Evolutionary conservation across 2,113 vertebrate genomes (phyloP).

Genomic region (Okapia johnstoni): DNA sequence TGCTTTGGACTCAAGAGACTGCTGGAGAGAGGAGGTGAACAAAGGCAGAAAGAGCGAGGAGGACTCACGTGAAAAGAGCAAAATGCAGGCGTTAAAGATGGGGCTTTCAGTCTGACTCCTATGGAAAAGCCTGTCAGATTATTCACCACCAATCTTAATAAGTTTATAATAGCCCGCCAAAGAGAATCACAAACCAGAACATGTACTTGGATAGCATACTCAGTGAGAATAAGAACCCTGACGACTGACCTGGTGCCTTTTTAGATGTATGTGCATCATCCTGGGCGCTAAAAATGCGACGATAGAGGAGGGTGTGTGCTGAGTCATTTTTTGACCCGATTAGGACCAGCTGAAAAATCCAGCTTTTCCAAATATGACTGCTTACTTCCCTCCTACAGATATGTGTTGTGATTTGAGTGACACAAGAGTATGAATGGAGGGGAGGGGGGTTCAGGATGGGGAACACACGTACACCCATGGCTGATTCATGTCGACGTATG

Average conservation of each 20-base stretch:
- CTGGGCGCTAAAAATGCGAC: neutral
- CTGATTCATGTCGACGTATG: neutral
- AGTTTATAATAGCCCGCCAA: neutral
- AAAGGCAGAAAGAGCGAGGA: neutral
- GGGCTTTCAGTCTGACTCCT: neutral
- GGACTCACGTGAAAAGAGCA: conserved; percentile 33
- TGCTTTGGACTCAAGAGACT: conserved; percentile 41
- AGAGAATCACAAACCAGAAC: neutral
- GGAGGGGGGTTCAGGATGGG: neutral
- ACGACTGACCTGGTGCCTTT: neutral
- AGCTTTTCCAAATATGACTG: neutral
- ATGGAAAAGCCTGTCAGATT: neutral
- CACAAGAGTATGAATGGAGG: neutral
- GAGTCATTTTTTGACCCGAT: neutral
- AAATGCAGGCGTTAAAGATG: conserved; percentile 6
- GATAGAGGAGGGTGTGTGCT: neutral
- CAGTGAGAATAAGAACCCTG: neutral
- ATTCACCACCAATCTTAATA: neutral
- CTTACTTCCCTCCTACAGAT: neutral
- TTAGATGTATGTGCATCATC: neutral
- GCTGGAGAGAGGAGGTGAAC: neutral
- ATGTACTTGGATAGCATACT: neutral
- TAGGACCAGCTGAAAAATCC: neutral
- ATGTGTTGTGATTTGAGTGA: neutral
- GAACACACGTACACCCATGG: neutral